A percentile compares a stretch with the other conserved stretches of the same genome.
Conservation (phyloP, 2,888 invertebrate species). For the Ormyrus pomaceus region DNA sequence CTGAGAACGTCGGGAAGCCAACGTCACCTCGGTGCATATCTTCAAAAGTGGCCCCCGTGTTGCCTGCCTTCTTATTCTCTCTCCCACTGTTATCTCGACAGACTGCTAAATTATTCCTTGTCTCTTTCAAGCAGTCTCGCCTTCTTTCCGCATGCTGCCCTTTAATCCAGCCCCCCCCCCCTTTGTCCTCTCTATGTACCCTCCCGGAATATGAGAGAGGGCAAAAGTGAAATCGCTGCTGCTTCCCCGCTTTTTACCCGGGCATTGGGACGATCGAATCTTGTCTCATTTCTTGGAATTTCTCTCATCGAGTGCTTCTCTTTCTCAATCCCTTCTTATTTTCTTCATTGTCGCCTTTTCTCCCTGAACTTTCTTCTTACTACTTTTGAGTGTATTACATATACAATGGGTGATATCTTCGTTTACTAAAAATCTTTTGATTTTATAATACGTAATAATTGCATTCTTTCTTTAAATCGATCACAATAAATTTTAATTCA, state of each 20-base stretch:
- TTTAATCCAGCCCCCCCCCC: slow-evolving; percentile 21
- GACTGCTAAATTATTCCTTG: slow-evolving; percentile 45
- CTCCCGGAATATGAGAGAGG: not conserved
- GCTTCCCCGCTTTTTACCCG: slow-evolving; percentile 48
- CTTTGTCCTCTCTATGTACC: not conserved
- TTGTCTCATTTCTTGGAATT: slow-evolving; percentile 30
- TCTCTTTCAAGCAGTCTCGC: slow-evolving; percentile 32
- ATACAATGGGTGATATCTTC: too few relatives aligned
- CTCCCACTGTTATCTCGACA: slow-evolving; percentile 25
- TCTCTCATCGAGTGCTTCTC: slow-evolving; percentile 19
- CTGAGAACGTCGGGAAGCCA: too few relatives aligned
- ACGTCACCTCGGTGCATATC: too few relatives aligned
- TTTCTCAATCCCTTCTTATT: slow-evolving; percentile 5
- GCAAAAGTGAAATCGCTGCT: slow-evolving; percentile 53
- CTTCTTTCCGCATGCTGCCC: slow-evolving; percentile 9
- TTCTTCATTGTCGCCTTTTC: slow-evolving; percentile 28
- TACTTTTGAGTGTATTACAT: too few relatives aligned
- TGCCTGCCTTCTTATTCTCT: slow-evolving; percentile 4
- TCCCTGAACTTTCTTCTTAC: not conserved
- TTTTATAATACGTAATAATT: too few relatives aligned
- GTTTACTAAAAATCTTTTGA: too few relatives aligned
- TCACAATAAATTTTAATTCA: too few relatives aligned
- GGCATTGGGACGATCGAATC: slow-evolving; percentile 44
- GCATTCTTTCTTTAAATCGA: too few relatives aligned
- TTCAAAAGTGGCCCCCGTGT: not conserved